Evolutionary conservation across 2,888 invertebrate genomes (phyloP).

Genomic region (Orthosia incerta): DNA sequence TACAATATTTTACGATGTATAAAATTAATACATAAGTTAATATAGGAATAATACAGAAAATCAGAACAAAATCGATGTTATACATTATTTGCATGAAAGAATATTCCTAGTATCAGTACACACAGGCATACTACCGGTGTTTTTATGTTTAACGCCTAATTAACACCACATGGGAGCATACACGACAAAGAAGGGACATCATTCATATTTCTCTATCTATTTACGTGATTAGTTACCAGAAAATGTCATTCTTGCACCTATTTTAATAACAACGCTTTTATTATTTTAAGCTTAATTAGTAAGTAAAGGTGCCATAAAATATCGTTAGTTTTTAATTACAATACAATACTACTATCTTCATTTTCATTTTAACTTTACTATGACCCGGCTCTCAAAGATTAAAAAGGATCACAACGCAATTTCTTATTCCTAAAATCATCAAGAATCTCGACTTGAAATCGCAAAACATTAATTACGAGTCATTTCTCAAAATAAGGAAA

Average conservation of each 20-base stretch:
- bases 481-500: constrained; percentile 40
- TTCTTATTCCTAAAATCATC: constrained; percentile 25
- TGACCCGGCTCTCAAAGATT: constrained; percentile 1
- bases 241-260: constrained; percentile 31
- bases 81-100: constrained; percentile 1
- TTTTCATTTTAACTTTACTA: constrained; percentile 10
- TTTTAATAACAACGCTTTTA: constrained; percentile 16
- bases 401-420: constrained; percentile 24
- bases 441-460: constrained; percentile 37
- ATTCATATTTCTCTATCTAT: constrained; percentile 75
- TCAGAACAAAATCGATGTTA: neutral
- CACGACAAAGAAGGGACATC: constrained; percentile 76
- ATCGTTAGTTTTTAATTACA: constrained; percentile 6
- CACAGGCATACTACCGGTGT: constrained; percentile 63
- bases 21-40: too few relatives aligned
- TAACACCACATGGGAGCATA: constrained; percentile 84
- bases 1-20: neutral
- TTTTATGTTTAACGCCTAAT: constrained; percentile 79
- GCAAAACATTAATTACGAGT: constrained; percentile 37
- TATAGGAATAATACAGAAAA: too few relatives aligned
- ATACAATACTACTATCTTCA: neutral
- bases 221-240: constrained; percentile 61
- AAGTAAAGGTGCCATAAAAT: constrained; percentile 2
- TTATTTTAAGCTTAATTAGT: constrained; percentile 9
- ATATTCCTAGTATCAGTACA: constrained; percentile 62